Evolutionary conservation across 2,797 vertebrate genomes (phyloP), one percentile per base, ranked within the genome.

Genomic region (Chaetodon trifasciatus): DNA sequence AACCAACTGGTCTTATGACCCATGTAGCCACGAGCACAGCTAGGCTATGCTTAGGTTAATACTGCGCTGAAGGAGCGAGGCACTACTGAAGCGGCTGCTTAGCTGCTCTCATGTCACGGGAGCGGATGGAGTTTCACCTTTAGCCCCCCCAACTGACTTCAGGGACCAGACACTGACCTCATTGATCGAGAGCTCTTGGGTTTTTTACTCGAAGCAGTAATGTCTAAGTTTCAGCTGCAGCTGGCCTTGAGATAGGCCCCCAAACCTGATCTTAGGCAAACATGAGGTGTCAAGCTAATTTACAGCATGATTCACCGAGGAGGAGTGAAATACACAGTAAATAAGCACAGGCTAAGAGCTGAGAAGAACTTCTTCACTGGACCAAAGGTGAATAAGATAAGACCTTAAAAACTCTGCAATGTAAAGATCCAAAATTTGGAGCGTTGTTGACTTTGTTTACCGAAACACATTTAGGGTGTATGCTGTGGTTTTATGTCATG

Each of bases 191-290:
- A 78, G 83, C 81, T 82, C 77, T 85, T 17, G 61, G 32, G 32
- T 87, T 86, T 88, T 88, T 84, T 79, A 78, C 86, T 86, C 86
- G 82, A 87, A 76, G 88, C 72, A 77, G 63, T 35, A 19, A 85
- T 76, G 88, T 90, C 78, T 86, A 32, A 12, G 82, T 89, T 93
- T 93, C 91, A 88, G 84, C 56, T 77, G 79, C 90, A 93, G 91
- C 91, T 93, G 92, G 86, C 84, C 77, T 76, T 81, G 56, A 89
- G 81, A 91, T 75, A 66, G 40, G 52, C 49, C 74, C 57, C 69
- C 78, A 58, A 92, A 92, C 83, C 67, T 87, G 88, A 94, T 91
- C 92, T 92, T 85, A 81, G 70, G 75, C 86, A 92, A 94, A 94
- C 89, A 92, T 28, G 37, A 72, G 78, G 60, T 70, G 69, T 23